Evolutionary conservation across 2,797 vertebrate species (phyloP).

Genomic region (Gallirallus australis): DNA sequence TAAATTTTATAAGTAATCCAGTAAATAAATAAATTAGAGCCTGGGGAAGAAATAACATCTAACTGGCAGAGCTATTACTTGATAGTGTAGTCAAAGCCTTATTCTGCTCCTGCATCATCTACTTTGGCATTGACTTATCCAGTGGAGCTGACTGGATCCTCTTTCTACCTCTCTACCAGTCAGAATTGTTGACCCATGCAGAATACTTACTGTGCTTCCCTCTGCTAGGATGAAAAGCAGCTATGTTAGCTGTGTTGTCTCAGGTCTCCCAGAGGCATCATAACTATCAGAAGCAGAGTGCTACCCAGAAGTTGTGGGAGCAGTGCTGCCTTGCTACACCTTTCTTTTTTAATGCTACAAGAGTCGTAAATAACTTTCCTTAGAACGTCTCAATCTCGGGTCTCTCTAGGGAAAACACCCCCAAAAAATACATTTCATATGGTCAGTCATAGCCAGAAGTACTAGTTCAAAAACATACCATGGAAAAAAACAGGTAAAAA

Average conservation of each 20-base stretch:
- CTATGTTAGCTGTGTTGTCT: neutral
- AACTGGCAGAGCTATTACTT: neutral
- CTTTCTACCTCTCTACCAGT: neutral
- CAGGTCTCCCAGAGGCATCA: neutral
- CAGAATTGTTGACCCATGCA: neutral
- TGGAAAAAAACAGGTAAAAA: neutral
- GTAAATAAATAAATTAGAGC: too few relatives aligned
- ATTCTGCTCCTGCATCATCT: neutral
- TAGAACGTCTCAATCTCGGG: neutral
- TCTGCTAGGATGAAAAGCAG: neutral
- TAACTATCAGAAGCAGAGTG: neutral
- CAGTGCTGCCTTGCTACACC: neutral
- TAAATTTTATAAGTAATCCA: too few relatives aligned
- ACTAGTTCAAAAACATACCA: neutral
- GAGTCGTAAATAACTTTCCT: neutral
- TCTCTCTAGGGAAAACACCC: neutral
- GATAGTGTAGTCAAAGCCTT: neutral
- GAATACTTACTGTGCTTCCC: neutral
- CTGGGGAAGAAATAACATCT: neutral
- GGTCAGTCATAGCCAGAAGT: neutral
- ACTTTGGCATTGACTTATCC: neutral
- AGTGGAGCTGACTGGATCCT: neutral
- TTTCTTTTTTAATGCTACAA: neutral
- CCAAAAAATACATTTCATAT: neutral
- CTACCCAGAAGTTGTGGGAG: neutral